These are phyloP conservation scores for Tinea semifulvella DNA, from an alignment of 2,888 invertebrate species.

Conservation along the genomic window DNA sequence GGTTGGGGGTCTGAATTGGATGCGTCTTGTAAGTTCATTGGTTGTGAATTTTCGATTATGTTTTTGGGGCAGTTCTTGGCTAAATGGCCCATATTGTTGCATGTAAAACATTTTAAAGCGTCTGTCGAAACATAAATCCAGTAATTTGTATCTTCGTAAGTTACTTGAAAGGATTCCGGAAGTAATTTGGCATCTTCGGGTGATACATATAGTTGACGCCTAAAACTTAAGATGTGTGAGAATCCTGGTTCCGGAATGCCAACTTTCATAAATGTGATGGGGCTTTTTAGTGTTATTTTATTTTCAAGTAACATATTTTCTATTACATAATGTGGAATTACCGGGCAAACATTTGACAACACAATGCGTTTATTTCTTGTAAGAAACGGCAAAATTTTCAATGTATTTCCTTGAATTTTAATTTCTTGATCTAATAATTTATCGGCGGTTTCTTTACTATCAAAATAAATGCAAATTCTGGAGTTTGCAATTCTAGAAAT, in stretches of 20 bases:
- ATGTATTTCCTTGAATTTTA: slow-evolving; percentile 14
- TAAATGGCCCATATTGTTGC: slow-evolving; percentile 16
- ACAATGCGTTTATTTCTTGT: slow-evolving; percentile 21
- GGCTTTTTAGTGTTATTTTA: neutral
- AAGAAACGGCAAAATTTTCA: slow-evolving; percentile 20
- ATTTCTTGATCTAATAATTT: slow-evolving; percentile 15
- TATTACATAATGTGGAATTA: slow-evolving; percentile 16
- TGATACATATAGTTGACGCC: slow-evolving; percentile 14
- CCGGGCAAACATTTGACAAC: slow-evolving; percentile 20
- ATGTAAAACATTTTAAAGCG: slow-evolving; percentile 17
- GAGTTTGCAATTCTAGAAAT: slow-evolving; percentile 18
- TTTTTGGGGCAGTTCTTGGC: slow-evolving; percentile 17
- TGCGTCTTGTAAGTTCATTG: too few relatives aligned
- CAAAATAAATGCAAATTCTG: slow-evolving; percentile 18
- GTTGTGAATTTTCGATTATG: too few relatives aligned
- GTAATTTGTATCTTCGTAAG: slow-evolving; percentile 18
- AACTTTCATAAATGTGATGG: slow-evolving; percentile 10
- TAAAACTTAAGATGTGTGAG: slow-evolving; percentile 12
- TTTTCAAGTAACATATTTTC: slow-evolving; percentile 2
- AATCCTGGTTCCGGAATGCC: slow-evolving; percentile 6
- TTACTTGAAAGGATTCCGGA: slow-evolving; percentile 17
- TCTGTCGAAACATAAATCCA: slow-evolving; percentile 18
- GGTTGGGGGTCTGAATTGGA: too few relatives aligned
- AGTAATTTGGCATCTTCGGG: slow-evolving; percentile 16
- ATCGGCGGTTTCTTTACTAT: slow-evolving; percentile 18